Evolutionary conservation across 1,140 invertebrate genomes (phyloP).

Genomic region (Periplaneta americana): DNA sequence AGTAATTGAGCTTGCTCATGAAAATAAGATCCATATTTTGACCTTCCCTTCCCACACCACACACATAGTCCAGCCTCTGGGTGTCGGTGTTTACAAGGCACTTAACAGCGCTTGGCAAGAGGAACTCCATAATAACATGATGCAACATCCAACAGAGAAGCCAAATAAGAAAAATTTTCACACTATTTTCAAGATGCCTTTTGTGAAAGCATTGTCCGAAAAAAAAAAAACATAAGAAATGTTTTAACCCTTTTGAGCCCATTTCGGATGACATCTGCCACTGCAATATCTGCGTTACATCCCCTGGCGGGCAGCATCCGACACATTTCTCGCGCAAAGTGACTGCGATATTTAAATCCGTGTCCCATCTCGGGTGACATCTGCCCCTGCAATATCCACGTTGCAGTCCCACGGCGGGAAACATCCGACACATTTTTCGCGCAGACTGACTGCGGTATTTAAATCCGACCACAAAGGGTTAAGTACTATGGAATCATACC

Average conservation of each 20-base stretch:
- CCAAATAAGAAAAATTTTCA: slow-evolving; percentile 3
- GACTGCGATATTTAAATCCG: too few relatives aligned
- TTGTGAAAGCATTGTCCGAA: neutral
- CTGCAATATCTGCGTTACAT: too few relatives aligned
- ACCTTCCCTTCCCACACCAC: slow-evolving; percentile 33
- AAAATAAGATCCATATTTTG: slow-evolving; percentile 33
- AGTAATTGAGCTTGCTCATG: slow-evolving; percentile 31
- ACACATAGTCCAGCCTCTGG: slow-evolving; percentile 32
- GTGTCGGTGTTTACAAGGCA: slow-evolving; percentile 36
- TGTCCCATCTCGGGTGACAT: too few relatives aligned
- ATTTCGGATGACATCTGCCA: too few relatives aligned
- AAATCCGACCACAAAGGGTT: neutral
- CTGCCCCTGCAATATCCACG: too few relatives aligned
- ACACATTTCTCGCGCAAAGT: too few relatives aligned
- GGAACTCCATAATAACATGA: neutral
- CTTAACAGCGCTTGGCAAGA: slow-evolving; percentile 29
- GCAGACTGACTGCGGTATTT: too few relatives aligned
- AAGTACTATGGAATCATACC: neutral
- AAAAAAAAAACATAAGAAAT: too few relatives aligned
- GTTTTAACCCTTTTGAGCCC: too few relatives aligned
- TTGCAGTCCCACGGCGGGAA: too few relatives aligned
- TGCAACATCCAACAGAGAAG: neutral
- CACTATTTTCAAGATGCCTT: neutral
- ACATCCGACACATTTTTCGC: too few relatives aligned
- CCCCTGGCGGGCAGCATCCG: too few relatives aligned